Conservation (phyloP, 2,888 invertebrate species). For the Penaeus monodon region DNA sequence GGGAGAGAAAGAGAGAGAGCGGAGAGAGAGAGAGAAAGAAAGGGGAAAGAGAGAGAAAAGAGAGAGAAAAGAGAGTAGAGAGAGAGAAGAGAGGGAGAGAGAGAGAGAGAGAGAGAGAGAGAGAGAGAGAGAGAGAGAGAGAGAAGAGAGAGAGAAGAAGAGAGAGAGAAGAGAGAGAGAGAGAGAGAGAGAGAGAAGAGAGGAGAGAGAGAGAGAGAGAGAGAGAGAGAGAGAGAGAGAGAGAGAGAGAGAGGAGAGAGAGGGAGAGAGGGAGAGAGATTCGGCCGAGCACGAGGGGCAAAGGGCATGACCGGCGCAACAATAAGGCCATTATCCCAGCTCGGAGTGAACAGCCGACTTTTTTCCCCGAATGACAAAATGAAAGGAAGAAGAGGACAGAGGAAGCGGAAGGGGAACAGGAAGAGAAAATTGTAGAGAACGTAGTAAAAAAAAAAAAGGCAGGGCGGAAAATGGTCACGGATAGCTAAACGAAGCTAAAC, state of each 20-base stretch:
- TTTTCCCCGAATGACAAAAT: too few relatives aligned
- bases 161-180: not conserved
- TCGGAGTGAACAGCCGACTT: too few relatives aligned
- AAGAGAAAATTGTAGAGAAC: too few relatives aligned
- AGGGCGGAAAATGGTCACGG: too few relatives aligned
- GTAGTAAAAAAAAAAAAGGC: too few relatives aligned
- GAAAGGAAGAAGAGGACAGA: too few relatives aligned
- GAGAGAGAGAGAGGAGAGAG: slow-evolving; percentile 15
- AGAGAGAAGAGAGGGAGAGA: too few relatives aligned
- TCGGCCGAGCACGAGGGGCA: not conserved
- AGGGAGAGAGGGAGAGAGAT: not conserved
- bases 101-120: not conserved
- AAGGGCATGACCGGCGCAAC: too few relatives aligned
- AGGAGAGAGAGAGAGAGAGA: slow-evolving; percentile 6
- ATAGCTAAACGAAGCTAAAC: too few relatives aligned
- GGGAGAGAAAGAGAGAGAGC: not conserved
- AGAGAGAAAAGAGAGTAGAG: not conserved
- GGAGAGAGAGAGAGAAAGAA: not conserved
- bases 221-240: not conserved
- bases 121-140: slow-evolving; percentile 7
- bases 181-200: not conserved
- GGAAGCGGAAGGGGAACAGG: too few relatives aligned
- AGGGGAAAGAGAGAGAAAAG: not conserved
- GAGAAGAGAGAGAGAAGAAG: too few relatives aligned
- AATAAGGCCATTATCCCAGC: too few relatives aligned